These are phyloP conservation scores for Andrena marginata DNA, from an alignment of 2,888 invertebrate species.

Conservation along the genomic window DNA sequence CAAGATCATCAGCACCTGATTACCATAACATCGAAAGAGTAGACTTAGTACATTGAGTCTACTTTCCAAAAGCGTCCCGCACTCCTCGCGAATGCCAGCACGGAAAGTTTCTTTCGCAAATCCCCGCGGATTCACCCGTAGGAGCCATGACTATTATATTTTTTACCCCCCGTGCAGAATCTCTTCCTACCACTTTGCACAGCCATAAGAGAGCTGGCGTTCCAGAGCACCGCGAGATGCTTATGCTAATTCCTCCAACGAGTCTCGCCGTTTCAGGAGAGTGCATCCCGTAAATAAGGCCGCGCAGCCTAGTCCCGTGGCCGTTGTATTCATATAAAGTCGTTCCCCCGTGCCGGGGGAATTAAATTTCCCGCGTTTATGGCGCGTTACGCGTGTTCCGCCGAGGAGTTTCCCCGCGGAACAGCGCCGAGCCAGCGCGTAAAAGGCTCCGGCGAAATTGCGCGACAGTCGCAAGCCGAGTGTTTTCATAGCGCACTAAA, in stretches of 20 bases:
- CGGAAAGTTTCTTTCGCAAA: background rate
- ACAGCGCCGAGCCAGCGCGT: background rate
- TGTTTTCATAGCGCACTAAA: conserved; percentile 14
- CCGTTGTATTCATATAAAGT: conserved; percentile 19
- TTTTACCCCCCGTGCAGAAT: conserved; percentile 5
- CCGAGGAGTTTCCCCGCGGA: conserved; percentile 17
- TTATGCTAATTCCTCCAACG: conserved; percentile 71
- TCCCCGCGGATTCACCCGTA: background rate
- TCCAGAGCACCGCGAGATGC: conserved; percentile 46
- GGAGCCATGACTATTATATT: background rate
- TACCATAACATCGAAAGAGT: rapidly evolving
- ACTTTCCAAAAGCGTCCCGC: background rate
- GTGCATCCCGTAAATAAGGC: conserved; percentile 63
- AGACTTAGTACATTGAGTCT: background rate
- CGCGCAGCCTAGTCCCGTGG: conserved; percentile 56
- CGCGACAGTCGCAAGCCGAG: background rate
- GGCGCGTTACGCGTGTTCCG: conserved; percentile 20
- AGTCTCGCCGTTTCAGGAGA: conserved; percentile 61
- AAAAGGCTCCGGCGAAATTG: conserved; percentile 7
- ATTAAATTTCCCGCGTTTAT: conserved; percentile 41
- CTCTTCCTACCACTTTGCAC: conserved; percentile 17
- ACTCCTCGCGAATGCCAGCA: too few species aligned
- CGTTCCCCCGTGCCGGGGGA: conserved; percentile 16
- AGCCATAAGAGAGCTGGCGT: conserved; percentile 23
- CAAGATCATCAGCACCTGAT: too few species aligned